These are phyloP conservation scores for Calvadosia cruxmelitensis DNA, from an alignment of 30 jellyfish, hydroid and myxozoan species.

Conservation along the genomic window DNA sequence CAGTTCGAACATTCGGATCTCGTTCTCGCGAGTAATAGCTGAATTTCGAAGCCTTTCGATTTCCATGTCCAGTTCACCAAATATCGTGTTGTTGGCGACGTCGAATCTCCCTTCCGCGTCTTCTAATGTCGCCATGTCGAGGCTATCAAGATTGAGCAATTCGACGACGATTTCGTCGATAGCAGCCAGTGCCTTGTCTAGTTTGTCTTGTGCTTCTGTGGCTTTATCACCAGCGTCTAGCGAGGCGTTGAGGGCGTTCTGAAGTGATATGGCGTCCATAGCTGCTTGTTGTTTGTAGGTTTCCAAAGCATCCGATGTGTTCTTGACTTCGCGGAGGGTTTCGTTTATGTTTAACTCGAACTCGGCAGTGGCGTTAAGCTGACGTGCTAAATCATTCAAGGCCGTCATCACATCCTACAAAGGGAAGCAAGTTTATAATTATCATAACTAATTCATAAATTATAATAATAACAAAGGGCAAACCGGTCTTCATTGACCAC, in stretches of 20 bases:
- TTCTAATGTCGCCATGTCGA: conserved; percentile 53
- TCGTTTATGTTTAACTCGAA: conserved; percentile 14
- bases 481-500: too few relatives aligned
- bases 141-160: conserved; percentile 22
- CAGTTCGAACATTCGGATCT: conserved; percentile 25
- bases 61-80: conserved; percentile 41
- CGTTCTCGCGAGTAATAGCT: conserved; percentile 20
- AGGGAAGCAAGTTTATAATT: background rate
- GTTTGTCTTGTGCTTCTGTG: conserved; percentile 19
- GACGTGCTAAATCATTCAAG: conserved; percentile 2
- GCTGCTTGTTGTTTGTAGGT: conserved; percentile 40
- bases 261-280: conserved; percentile 45
- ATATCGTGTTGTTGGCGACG: conserved; percentile 38
- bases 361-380: conserved; percentile 12
- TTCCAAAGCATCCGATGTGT: conserved; percentile 17
- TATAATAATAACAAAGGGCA: too few relatives aligned
- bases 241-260: conserved; percentile 8
- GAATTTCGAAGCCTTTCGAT: conserved; percentile 24
- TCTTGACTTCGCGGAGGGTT: conserved; percentile 25
- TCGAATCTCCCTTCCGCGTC: conserved; percentile 76
- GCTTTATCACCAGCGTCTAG: conserved; percentile 19
- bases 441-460: too few relatives aligned
- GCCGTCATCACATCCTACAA: conserved; percentile 24
- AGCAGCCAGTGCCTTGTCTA: conserved; percentile 25
- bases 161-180: conserved; percentile 56